Conservation (phyloP, 2,888 invertebrate genomes). For the Margaritifera margaritifera region DNA sequence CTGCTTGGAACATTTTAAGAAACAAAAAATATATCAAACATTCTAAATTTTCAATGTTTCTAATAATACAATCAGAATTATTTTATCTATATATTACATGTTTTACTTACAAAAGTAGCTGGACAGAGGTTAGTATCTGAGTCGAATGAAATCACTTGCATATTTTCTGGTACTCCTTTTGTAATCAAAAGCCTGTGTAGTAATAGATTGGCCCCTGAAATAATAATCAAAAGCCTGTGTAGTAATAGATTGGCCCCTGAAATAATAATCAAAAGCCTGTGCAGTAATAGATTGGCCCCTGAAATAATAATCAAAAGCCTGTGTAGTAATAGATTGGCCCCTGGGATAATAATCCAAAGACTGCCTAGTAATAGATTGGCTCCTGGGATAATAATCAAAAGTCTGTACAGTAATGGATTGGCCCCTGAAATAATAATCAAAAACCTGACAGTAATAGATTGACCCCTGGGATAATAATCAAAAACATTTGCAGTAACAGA, state of each 20-base stretch:
- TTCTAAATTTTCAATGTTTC: neutral
- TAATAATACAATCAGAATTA: neutral
- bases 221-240: neutral
- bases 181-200: constrained; percentile 69
- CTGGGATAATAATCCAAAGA: too few relatives aligned
- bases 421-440: constrained; percentile 56
- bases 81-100: neutral
- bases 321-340: too few relatives aligned
- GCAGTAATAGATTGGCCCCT: too few relatives aligned
- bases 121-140: constrained; percentile 70
- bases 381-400: constrained; percentile 52
- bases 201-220: constrained; percentile 70
- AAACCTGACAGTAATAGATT: neutral
- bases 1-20: neutral
- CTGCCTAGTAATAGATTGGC: too few relatives aligned
- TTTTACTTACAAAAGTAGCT: constrained; percentile 66
- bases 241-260: too few relatives aligned
- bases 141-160: constrained; percentile 70
- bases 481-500: constrained; percentile 69
- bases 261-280: too few relatives aligned
- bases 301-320: too few relatives aligned
- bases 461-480: constrained; percentile 68
- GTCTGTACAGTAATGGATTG: constrained; percentile 70
- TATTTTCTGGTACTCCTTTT: constrained; percentile 62
- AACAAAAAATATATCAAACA: constrained; percentile 3